Evolutionary conservation across 2,888 invertebrate species (phyloP), one percentile per base, ranked within the genome.

Genomic region (Ennomos erosarius): DNA sequence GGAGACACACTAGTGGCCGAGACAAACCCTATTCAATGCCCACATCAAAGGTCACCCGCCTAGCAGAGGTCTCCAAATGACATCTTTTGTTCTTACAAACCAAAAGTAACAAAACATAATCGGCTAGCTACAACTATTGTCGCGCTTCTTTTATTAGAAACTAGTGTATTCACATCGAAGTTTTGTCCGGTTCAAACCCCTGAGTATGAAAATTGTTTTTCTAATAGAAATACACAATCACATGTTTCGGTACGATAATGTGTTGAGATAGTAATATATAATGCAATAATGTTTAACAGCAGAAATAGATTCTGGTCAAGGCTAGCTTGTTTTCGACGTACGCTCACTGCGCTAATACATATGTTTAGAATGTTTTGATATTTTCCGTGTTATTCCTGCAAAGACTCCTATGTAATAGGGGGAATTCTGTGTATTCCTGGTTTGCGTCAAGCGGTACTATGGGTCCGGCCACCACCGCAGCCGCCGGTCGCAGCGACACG

Each of bases 261-360:
- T 35, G 55, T 35, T 54, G 36, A 58, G 47, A 59, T 46, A 59
- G 48, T 50, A 53, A 57, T 44, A 35, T 55, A 55, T 49, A 62
- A 61, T 62, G 55, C 60, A 64, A 26, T 55, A 59, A 40, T 64
- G 59, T 49, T 50, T 43, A 45, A 62, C 57, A 57, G 52, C 58
- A 55, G 48, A 65, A 65, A 67, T 67, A 67, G 61, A 65, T 59
- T 57, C 55, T 61, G 63, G 65, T 65, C 67, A 67, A 67, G 67
- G 67, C 54, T 61, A 63, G 63, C 57, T 45, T 59, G 63, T 63
- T 64, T 64, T 62, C 62, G 61, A 59, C 55, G 58, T 59, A 50
- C 52, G 59, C 59, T 50, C 46, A 43, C 51, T 50, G 36, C 59
- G 48, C 11, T 55, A 53, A 52, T 56, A 26, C 26, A 26, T 26